Evolutionary conservation across 1,140 invertebrate species (phyloP).

Genomic region (Procambarus virginalis): DNA sequence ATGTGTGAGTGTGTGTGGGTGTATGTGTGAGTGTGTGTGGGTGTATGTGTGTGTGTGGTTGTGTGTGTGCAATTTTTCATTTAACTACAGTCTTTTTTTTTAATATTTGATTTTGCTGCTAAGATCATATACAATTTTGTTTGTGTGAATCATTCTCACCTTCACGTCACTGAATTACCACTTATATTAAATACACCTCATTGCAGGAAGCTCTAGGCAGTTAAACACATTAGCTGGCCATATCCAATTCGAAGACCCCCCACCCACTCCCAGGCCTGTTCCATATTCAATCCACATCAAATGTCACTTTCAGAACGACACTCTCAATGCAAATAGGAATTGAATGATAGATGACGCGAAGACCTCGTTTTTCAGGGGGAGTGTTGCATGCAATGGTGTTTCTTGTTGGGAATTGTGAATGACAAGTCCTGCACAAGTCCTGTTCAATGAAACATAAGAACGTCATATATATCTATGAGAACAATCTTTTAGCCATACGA

Average conservation of each 20-base stretch:
- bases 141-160: background rate
- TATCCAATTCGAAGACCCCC: background rate
- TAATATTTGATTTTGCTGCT: too few relatives aligned
- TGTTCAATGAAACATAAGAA: too few relatives aligned
- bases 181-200: background rate
- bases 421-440: background rate
- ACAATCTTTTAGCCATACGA: background rate
- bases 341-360: background rate
- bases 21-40: too few relatives aligned
- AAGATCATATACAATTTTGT: too few relatives aligned
- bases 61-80: too few relatives aligned
- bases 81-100: too few relatives aligned
- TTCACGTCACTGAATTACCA: background rate
- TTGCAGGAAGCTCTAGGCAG: background rate
- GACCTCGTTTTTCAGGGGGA: background rate
- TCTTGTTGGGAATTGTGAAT: background rate
- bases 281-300: background rate
- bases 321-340: slow-evolving; percentile 13
- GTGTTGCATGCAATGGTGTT: too few relatives aligned
- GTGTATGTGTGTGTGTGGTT: too few relatives aligned
- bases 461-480: too few relatives aligned
- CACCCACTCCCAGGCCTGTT: background rate
- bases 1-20: too few relatives aligned
- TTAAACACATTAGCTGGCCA: background rate
- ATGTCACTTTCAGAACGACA: background rate